phyloP scores from a whole-genome alignment of 2,113 vertebrate species.

The Leptosomus discolor region DNA sequence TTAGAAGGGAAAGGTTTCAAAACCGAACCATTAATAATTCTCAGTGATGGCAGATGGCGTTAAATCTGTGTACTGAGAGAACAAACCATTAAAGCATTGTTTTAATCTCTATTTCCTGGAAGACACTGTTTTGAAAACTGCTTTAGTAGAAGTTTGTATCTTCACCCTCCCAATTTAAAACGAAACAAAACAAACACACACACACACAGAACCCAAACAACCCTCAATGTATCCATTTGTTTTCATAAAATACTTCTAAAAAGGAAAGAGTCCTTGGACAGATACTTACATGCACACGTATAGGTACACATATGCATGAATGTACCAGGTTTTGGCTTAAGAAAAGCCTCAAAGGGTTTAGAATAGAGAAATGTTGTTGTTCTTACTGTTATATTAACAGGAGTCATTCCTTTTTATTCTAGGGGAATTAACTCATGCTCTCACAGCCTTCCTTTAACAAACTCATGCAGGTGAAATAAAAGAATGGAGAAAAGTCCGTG shows the following conservation, averaged over 20 bases:
- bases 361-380: neutral
- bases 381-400: neutral
- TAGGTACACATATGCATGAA: neutral
- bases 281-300: neutral
- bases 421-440: neutral
- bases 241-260: neutral
- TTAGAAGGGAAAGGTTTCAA: neutral
- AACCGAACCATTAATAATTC: neutral
- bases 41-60: neutral
- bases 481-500: neutral
- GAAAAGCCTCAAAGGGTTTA: neutral
- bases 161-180: neutral
- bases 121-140: neutral
- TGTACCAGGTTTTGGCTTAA: neutral
- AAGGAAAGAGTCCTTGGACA: neutral
- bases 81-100: neutral
- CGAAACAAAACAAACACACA: fast-evolving
- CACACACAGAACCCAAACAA: neutral
- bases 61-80: neutral
- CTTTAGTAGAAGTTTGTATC: neutral
- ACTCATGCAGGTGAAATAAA: neutral
- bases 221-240: neutral
- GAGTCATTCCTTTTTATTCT: neutral
- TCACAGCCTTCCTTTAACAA: neutral
- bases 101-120: neutral